A percentile compares a stretch with the other conserved stretches of the same genome.
phyloP scores from a whole-genome alignment of 53 echinoderm and acorn worm genomes.

The Stichopus horrens region DNA sequence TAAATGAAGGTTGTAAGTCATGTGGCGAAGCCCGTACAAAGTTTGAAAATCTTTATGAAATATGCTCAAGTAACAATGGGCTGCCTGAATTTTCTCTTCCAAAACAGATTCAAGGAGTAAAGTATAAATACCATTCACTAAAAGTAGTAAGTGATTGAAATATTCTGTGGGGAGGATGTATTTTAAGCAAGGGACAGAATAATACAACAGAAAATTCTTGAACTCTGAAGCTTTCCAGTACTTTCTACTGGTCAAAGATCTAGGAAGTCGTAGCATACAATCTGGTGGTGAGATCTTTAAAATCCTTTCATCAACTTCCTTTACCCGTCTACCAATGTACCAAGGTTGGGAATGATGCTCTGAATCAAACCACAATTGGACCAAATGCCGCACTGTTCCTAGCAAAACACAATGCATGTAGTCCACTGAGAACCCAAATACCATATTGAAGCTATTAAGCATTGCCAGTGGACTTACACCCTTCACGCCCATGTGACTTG shows the following conservation, averaged over 20 bases:
- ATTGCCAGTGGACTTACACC: background rate
- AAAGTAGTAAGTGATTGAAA: conserved; percentile 48
- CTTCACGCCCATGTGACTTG: conserved; percentile 33
- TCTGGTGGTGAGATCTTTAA: conserved; percentile 5
- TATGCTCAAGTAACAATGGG: no score
- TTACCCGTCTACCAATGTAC: conserved; percentile 23
- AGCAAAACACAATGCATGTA: conserved; percentile 50
- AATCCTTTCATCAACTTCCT: background rate
- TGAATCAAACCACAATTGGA: conserved; percentile 35
- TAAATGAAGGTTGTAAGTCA: no score
- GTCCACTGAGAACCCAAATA: conserved; percentile 41
- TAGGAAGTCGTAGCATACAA: conserved; percentile 17
- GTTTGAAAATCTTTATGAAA: no score
- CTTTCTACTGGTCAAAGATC: conserved; percentile 19
- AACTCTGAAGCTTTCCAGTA: conserved; percentile 55
- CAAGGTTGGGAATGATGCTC: conserved; percentile 6
- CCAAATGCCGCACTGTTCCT: conserved; percentile 14
- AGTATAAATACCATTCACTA: no score
- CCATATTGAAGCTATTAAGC: conserved; percentile 19
- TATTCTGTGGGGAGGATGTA: conserved; percentile 36
- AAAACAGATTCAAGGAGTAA: no score
- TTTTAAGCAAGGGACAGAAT: conserved; percentile 28
- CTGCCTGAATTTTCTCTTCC: no score
- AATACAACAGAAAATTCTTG: conserved; percentile 45
- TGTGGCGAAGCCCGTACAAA: no score